Base-by-base conservation (phyloP, 2,888 invertebrate species). In the Yponomeuta malinellus region DNA sequence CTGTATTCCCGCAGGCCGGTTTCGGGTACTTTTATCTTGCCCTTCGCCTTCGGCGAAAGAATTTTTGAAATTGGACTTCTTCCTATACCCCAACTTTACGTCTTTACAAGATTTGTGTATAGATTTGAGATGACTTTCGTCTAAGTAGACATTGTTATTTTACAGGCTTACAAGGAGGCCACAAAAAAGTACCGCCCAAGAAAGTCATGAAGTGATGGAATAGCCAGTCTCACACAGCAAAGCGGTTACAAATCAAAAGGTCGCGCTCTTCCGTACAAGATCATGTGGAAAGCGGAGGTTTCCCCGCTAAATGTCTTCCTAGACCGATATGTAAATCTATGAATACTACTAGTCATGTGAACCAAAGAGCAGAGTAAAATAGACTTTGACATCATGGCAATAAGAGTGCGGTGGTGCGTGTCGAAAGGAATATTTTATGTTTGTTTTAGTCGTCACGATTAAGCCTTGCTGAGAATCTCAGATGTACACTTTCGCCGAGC, bases 271-370 rank as follows among this genome's bases (percentile, higher is more conserved):
- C 52, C 52, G 52, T 59, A 59, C 52, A 15, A 59, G 52, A 59
- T 43, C 52, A 59, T 8, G 52, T 59, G 52, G 52, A 59, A 59
- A 59, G 52, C 52, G 52, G 52, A 15, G 52, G 52, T 59, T 59
- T 59, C 52, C 52, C 52, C 52, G 52, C 52, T 59, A 59, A 59
- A 59, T 59, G 52, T 59, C 52, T 59, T 59, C 52, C 52, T 59
- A 15, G 52, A 59, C 52, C 52, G 15, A 59, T 59, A 59, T 59
- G 15, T 59, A 59, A 59, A 59, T 59, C 52, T 59, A 59, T 59
- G 15, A 59, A 59, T 4, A 15, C 52, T 12, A 52, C 52, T 59
- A 59, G 52, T 15, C 15, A 43, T 59, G 5, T 15, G 15, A 15
- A 59, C 1, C 3, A 15, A 15, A 59, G 4, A 59, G 15, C 52